Evolutionary conservation across 2,888 invertebrate species (phyloP), one percentile per base, ranked within the genome.

Genomic region (Scaptomyza tumidula): DNA sequence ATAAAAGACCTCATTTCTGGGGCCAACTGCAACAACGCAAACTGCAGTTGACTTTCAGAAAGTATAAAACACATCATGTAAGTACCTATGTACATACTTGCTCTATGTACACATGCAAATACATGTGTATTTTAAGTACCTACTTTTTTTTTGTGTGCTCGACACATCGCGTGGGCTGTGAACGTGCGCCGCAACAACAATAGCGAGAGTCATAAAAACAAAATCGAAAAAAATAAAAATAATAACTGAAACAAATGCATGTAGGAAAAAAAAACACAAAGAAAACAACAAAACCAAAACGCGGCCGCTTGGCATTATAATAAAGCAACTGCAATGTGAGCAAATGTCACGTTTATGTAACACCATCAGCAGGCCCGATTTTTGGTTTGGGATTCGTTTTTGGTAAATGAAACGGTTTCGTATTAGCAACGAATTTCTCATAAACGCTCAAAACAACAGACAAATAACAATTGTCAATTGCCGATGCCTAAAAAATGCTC

Each of bases 291-390:
- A 14, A 2, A 33, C 54, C 24, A 43, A 55, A 5, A 14, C 45
- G 13, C 27, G 24, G 37, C 29, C 35, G 56, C 27, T 63, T 46
- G 39, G 35, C 50, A 56, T 60, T 65, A 58, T 53, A 61, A 57
- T 35, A 35, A 61, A 71, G 69, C 48, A 49, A 57, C 49, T 66
- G 67, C 66, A 73, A 71, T 60, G 54, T 57, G 55, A 59, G 71
- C 73, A 82, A 85, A 77, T 77, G 83, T 83, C 86, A 85, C 88
- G 85, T 85, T 85, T 75, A 67, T 71, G 66, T 66, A 76, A 82
- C 57, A 44, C 27, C 39, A 39, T 6, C 37, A 14, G 10, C 50
- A 53, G 57, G 62, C 41, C 56, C 41, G 50, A 27, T 45, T 59
- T 66, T 68, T 5, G 58, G 46, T 24, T 65, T 16, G 37, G 35